Conservation (phyloP, 2,888 invertebrate species). For the Dendrolimus pini region DNA sequence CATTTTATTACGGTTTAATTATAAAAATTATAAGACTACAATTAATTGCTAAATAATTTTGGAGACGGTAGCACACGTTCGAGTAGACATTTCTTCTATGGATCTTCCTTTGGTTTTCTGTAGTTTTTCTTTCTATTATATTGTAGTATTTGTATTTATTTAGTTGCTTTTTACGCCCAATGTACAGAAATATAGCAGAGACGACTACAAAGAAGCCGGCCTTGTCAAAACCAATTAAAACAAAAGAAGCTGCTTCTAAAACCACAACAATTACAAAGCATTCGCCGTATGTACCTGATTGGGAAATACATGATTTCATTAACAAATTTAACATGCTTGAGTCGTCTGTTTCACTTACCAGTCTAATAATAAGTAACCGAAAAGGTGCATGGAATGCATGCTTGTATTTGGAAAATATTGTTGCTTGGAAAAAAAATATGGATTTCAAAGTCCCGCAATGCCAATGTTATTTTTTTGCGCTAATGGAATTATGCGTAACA, state of each 20-base stretch:
- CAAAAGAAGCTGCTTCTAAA: slow-evolving; percentile 43
- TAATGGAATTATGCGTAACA: no score
- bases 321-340: slow-evolving; percentile 11
- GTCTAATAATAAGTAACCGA: neutral
- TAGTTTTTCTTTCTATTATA: neutral
- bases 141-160: slow-evolving; percentile 6
- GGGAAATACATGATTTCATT: no score
- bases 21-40: no score
- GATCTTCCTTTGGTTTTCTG: neutral
- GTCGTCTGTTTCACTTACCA: no score
- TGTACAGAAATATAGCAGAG: slow-evolving; percentile 54
- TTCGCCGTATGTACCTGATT: slow-evolving; percentile 44
- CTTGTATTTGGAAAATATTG: neutral
- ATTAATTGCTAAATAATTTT: no score
- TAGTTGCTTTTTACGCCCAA: slow-evolving; percentile 30
- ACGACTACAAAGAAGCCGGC: slow-evolving; percentile 41
- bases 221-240: slow-evolving; percentile 32
- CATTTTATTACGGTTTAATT: no score
- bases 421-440: neutral
- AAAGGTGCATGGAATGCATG: slow-evolving; percentile 3
- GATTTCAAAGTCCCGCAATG: no score
- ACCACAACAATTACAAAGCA: slow-evolving; percentile 43
- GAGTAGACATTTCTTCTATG: neutral
- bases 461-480: no score
- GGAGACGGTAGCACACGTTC: neutral